Evolutionary conservation across 2,888 invertebrate genomes (phyloP).

Genomic region (Synanthedon myopaeformis): DNA sequence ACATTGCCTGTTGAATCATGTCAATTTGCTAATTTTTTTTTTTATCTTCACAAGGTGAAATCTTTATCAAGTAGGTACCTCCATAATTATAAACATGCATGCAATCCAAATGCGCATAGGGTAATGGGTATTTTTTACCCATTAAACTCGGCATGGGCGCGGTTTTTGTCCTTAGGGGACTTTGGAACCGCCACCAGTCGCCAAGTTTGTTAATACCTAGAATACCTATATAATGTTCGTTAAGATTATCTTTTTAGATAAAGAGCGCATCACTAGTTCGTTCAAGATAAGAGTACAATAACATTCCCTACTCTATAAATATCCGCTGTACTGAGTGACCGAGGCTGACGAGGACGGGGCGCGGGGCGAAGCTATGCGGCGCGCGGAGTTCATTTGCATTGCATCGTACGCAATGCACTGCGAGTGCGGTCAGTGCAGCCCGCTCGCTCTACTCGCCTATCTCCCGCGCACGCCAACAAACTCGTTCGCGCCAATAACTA

Average conservation of each 20-base stretch:
- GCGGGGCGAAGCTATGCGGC: slow-evolving; percentile 18
- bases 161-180: no score
- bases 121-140: no score
- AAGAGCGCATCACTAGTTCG: slow-evolving; percentile 20
- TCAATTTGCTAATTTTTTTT: no score
- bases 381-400: slow-evolving; percentile 52
- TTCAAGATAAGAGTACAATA: slow-evolving; percentile 39
- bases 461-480: slow-evolving; percentile 1
- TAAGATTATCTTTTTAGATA: background rate
- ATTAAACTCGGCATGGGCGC: no score
- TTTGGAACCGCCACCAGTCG: no score
- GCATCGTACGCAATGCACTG: slow-evolving; percentile 9
- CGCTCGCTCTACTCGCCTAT: background rate
- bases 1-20: no score
- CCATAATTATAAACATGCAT: no score
- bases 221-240: no score
- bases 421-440: background rate
- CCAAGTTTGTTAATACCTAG: no score
- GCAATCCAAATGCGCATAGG: no score
- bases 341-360: slow-evolving; percentile 23
- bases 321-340: slow-evolving; percentile 22
- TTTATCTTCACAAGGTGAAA: no score
- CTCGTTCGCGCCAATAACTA: slow-evolving; percentile 3
- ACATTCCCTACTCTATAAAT: slow-evolving; percentile 56
- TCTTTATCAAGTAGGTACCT: no score